These are phyloP conservation scores for Fregata magnificens DNA, from an alignment of 2,113 vertebrate genomes.

Conservation along the genomic window DNA sequence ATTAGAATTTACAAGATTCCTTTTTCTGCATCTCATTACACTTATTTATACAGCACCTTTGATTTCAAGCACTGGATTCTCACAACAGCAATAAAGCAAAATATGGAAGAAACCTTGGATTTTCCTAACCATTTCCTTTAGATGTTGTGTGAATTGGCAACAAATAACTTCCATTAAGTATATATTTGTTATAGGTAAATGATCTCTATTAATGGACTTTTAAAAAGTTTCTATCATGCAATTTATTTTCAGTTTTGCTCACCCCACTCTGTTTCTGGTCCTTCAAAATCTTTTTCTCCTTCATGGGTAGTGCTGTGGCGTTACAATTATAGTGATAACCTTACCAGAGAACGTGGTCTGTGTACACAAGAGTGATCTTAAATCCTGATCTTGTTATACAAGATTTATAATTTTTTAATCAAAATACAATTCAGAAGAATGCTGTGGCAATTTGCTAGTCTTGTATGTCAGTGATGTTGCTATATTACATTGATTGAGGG, in stretches of 20 bases:
- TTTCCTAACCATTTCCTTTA: neutral
- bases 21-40: neutral
- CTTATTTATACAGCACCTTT: neutral
- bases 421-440: neutral
- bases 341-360: neutral
- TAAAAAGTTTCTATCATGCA: neutral
- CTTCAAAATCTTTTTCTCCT: neutral
- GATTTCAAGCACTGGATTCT: neutral
- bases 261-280: neutral
- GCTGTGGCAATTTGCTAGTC: neutral
- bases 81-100: neutral
- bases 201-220: neutral
- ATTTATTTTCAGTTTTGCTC: neutral
- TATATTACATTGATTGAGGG: neutral
- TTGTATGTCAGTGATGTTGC: neutral
- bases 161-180: neutral
- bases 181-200: neutral
- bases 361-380: neutral
- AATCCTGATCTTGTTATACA: neutral
- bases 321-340: neutral
- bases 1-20: neutral
- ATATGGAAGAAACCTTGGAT: neutral
- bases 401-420: neutral
- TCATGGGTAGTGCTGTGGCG: neutral
- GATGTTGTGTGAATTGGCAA: neutral